Conservation (phyloP, 2,888 invertebrate species). For the Plagodis dolabraria region DNA sequence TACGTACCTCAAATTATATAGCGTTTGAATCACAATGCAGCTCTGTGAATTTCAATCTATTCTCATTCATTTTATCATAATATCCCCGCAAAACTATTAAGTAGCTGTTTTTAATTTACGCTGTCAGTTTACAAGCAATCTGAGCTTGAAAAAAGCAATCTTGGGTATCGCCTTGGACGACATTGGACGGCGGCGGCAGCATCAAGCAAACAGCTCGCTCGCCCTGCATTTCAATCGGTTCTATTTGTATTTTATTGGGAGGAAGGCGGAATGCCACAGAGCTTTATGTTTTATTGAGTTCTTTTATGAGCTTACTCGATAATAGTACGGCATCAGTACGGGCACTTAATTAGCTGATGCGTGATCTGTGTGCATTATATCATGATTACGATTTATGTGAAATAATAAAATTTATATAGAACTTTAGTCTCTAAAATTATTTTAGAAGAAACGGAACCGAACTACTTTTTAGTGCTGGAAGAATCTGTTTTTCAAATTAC, state of each 20-base stretch:
- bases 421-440: no score
- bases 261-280: slow-evolving; percentile 59
- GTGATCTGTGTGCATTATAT: slow-evolving; percentile 20
- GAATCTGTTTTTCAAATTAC: no score
- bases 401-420: no score
- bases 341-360: slow-evolving; percentile 29
- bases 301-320: slow-evolving; percentile 59
- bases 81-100: slow-evolving; percentile 25
- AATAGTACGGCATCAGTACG: slow-evolving; percentile 15
- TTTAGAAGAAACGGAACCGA: no score
- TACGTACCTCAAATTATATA: no score
- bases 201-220: slow-evolving; percentile 74
- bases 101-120: slow-evolving; percentile 61
- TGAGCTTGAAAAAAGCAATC: slow-evolving; percentile 75
- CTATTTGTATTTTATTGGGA: slow-evolving; percentile 82
- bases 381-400: not conserved
- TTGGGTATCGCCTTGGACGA: slow-evolving; percentile 69
- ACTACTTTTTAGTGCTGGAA: no score
- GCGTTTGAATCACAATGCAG: no score
- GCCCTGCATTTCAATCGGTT: slow-evolving; percentile 81
- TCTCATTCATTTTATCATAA: slow-evolving; percentile 9
- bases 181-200: slow-evolving; percentile 50
- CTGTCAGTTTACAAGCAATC: slow-evolving; percentile 74
- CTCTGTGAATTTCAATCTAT: not conserved
- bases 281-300: slow-evolving; percentile 74